Evolutionary conservation across 2,888 invertebrate genomes (phyloP), one percentile per base, ranked within the genome.

Genomic region (Clusia tigrina): DNA sequence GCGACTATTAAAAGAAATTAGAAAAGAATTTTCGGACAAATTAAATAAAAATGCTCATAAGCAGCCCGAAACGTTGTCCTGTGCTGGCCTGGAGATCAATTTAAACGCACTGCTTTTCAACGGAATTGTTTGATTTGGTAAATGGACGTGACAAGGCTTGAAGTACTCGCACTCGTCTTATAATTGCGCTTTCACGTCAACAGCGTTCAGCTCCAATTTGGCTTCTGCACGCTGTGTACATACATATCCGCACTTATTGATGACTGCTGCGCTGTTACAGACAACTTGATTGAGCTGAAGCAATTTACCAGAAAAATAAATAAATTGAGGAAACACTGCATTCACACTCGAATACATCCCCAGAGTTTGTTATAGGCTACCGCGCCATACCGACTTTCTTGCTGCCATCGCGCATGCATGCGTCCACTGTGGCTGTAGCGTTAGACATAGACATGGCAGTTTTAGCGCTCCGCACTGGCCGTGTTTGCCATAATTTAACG

Each of bases 221-320:
- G 42, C n/a, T 6, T 42, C 32, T 12, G 42, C n/a, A 17, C n/a
- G 42, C n/a, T n/a, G 42, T 42, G 6, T n/a, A 17, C n/a, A 17
- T 42, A 17, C n/a, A n/a, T 42, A 3, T 32, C 6, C 32, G 53
- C 18, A 57, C 22, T 56, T 56, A 12, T 59, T 63, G 66, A 58
- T 62, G 37, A 9, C n/a, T 51, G 20, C 52, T 25, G 17, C 22
- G 54, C 48, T 71, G 71, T 57, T 55, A 65, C 61, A 68, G 70
- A 69, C 71, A 71, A 71, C 54, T 69, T 71, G 71, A 72, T 72
- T 71, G 71, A 72, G 68, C 67, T 66, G 66, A 70, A 69, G 51
- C 59, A 60, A 60, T 60, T 60, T 53, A 54, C 59, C 20, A 60
- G 53, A 38, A 60, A 60, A 60, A 60, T 60, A 60, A 60, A 60